These are phyloP conservation scores for Rana temporaria DNA, from an alignment of 2,113 vertebrate genomes.

Conservation along the genomic window DNA sequence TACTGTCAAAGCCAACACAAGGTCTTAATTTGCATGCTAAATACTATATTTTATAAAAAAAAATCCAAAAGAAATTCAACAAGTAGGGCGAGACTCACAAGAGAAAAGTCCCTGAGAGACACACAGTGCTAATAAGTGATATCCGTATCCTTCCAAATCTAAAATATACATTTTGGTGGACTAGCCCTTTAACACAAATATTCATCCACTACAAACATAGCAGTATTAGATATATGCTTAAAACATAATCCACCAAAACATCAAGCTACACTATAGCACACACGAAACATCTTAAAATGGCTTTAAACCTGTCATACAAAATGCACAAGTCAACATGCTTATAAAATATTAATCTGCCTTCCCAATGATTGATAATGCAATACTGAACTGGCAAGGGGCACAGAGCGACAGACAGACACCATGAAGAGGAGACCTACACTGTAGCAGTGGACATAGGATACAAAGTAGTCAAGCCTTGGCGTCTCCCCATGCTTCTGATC, in stretches of 20 bases:
- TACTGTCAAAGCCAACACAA: too few species aligned
- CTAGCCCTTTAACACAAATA: too few species aligned
- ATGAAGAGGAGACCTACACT: slow-evolving; percentile 61
- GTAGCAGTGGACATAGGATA: slow-evolving; percentile 68
- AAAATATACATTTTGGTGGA: too few species aligned
- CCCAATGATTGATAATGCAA: not conserved
- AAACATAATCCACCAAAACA: not conserved
- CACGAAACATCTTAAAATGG: not conserved
- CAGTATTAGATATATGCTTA: not conserved
- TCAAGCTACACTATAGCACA: not conserved
- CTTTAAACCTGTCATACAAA: not conserved
- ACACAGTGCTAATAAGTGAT: too few species aligned
- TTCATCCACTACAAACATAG: too few species aligned
- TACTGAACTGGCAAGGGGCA: not conserved
- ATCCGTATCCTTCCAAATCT: too few species aligned
- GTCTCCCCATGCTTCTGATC: slow-evolving; percentile 33
- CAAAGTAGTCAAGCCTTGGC: slow-evolving; percentile 56
- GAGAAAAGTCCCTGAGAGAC: too few species aligned
- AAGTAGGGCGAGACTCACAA: too few species aligned
- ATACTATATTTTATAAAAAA: too few species aligned
- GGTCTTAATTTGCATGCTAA: too few species aligned
- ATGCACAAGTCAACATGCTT: not conserved
- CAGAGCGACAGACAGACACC: not conserved
- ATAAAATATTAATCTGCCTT: slow-evolving; percentile 4
- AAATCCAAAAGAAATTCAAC: too few species aligned